Percentiles rank a stretch among this genome's conserved stretches.
phyloP scores from a whole-genome alignment of 2,113 vertebrate species.

The Mirounga angustirostris region DNA sequence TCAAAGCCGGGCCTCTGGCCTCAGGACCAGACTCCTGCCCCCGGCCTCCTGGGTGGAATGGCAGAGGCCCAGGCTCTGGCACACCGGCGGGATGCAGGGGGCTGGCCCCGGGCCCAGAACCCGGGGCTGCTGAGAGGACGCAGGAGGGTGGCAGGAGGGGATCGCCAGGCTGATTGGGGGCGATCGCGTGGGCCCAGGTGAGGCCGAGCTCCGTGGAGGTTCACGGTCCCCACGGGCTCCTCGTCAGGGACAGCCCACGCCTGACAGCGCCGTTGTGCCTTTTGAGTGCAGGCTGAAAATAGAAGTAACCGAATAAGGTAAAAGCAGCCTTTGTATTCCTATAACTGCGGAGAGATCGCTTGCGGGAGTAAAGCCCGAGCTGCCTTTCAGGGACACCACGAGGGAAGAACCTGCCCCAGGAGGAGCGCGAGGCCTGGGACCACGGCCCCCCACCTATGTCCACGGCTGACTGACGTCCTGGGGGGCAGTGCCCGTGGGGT shows the following conservation, averaged over 20 bases:
- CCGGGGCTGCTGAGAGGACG: rapidly evolving
- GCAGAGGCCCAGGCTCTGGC: not conserved
- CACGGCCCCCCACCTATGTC: rapidly evolving
- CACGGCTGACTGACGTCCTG: not conserved
- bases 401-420: rapidly evolving
- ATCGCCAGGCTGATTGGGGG: not conserved
- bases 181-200: rapidly evolving
- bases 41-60: rapidly evolving
- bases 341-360: not conserved
- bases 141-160: not conserved
- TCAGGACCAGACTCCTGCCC: too few relatives aligned
- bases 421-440: rapidly evolving
- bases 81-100: rapidly evolving
- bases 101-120: not conserved
- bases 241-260: constrained; percentile 48
- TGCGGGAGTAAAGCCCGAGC: too few relatives aligned
- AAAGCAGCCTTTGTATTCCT: not conserved
- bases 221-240: not conserved
- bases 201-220: not conserved
- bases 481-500: rapidly evolving
- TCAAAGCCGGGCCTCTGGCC: not conserved
- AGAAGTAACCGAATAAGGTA: constrained; percentile 68
- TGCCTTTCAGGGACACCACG: not conserved
- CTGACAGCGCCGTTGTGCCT: not conserved
- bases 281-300: not conserved